Evolutionary conservation across 2,797 vertebrate species (phyloP), one percentile per base, ranked within the genome.

Genomic region (Pristis pectinata): DNA sequence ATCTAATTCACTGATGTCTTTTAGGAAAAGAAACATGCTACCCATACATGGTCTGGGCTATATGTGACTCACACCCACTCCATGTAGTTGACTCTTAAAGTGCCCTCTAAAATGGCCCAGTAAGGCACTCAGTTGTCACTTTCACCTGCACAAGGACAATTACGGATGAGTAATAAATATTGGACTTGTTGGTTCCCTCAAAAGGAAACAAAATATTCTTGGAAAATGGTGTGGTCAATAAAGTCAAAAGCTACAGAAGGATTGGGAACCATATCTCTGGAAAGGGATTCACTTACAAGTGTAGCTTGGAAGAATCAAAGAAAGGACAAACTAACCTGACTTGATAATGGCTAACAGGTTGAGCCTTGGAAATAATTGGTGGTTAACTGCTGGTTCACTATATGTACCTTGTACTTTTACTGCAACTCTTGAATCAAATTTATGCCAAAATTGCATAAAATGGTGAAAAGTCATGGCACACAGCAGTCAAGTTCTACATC

Each of bases 261-360:
- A 37, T 80, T 6, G 22, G 70, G 41, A 76, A 9, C 30, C n/a
- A 10, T 80, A 22, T 41, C 8, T 80, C 17, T 22, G 9, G 17
- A 80, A 44, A 41, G 79, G 22, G 79, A 80, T 22, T 3, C 77
- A 37, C 80, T 37, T 80, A 41, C 76, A 79, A 41, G 3, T 15
- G n/a, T 22, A 41, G 41, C 41, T 80, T 80, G n/a, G 41, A 19
- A 44, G 79, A 44, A 5, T 4, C 37, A 44, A 80, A 44, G 24
- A 96, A 96, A 95, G 95, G 95, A 95, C 76, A 64, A 61, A 94
- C 94, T 95, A 61, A 30, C 85, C 94, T 94, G 96, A 95, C 95
- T 95, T 80, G 95, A 96, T 95, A 95, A 76, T 95, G 94, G 37
- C 94, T 95, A 95, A 96, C 95, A 0, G 83, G 95, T 24, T 80